Conservation (phyloP, 1,140 invertebrate genomes). For the Phortica variegata region DNA sequence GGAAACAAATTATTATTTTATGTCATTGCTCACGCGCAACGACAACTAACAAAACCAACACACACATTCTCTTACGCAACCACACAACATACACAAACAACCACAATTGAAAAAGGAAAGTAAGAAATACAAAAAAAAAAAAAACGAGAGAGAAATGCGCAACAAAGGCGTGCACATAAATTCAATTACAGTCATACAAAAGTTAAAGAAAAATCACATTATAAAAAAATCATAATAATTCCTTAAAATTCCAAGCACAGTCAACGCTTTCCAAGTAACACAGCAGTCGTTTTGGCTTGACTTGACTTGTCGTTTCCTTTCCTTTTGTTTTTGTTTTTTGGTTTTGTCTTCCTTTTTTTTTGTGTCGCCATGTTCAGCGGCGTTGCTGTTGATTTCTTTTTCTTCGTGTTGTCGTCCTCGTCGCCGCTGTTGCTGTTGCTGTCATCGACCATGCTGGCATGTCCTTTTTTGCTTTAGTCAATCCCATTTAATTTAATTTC, state of each 20-base stretch:
- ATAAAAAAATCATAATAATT: too few species aligned
- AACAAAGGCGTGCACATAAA: too few species aligned
- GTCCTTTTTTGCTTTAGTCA: slow-evolving; percentile 43
- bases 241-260: not conserved
- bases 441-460: slow-evolving; percentile 13
- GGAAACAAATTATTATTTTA: not conserved
- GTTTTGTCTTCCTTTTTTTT: not conserved
- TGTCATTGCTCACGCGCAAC: too few species aligned
- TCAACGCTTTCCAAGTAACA: too few species aligned
- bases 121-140: slow-evolving; percentile 1
- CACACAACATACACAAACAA: not conserved
- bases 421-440: slow-evolving; percentile 8
- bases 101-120: too few species aligned
- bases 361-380: not conserved
- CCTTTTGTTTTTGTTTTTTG: not conserved
- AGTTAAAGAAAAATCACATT: too few species aligned
- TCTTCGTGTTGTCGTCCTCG: slow-evolving; percentile 9
- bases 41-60: slow-evolving; percentile 19
- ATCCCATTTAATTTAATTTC: slow-evolving; percentile 53
- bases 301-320: too few species aligned
- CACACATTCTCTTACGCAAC: slow-evolving; percentile 1
- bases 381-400: too few species aligned
- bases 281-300: too few species aligned
- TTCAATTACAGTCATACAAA: too few species aligned
- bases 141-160: too few species aligned